Conservation (phyloP, 2,113 vertebrate species). For the Engystomops pustulosus region DNA sequence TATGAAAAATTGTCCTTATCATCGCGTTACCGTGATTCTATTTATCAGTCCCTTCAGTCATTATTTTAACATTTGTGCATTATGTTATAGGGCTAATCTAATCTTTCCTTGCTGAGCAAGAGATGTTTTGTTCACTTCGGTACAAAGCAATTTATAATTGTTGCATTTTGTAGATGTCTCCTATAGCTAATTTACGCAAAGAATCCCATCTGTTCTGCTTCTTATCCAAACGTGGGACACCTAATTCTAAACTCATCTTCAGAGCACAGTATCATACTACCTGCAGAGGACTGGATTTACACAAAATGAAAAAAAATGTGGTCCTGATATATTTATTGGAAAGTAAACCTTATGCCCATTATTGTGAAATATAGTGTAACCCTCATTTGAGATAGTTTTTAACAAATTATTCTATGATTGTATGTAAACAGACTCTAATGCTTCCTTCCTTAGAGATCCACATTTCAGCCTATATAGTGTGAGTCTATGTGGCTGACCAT, state of each 20-base stretch:
- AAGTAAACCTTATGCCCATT: neutral
- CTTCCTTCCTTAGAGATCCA: no score
- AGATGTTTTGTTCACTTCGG: conserved; percentile 26
- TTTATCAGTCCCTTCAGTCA: conserved; percentile 43
- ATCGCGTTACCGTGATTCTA: conserved; percentile 42
- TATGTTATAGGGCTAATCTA: conserved; percentile 34
- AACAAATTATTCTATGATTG: no score
- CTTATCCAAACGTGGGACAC: conserved; percentile 35
- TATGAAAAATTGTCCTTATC: conserved; percentile 51
- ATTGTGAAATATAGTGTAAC: no score
- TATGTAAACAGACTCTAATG: no score
- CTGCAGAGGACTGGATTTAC: neutral
- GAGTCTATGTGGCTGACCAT: no score
- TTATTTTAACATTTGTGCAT: conserved; percentile 36
- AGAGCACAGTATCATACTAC: neutral
- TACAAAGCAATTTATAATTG: conserved; percentile 41
- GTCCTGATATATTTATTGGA: no score
- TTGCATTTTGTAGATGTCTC: neutral
- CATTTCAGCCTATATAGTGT: no score
- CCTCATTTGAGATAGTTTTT: no score
- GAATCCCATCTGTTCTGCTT: conserved; percentile 45
- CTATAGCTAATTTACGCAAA: conserved; percentile 13
- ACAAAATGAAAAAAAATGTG: no score
- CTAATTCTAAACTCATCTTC: conserved; percentile 11
- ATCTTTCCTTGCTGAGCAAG: conserved; percentile 40